Percentiles rank a stretch among this genome's conserved stretches.
phyloP scores from a whole-genome alignment of 1,140 invertebrate genomes.

The Bombus waltoni region DNA sequence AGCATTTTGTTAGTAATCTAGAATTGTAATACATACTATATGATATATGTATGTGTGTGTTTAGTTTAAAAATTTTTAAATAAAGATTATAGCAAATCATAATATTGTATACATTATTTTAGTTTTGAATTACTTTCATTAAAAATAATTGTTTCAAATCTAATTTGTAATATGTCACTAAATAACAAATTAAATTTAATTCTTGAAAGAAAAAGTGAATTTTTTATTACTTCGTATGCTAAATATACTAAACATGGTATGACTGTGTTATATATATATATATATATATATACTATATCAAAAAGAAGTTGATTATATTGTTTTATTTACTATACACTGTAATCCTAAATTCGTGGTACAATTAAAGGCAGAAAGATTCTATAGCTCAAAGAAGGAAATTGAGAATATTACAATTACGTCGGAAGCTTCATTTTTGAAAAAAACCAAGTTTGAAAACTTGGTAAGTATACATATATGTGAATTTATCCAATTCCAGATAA shows the following conservation, averaged over 20 bases:
- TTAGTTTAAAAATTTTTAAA: slow-evolving; percentile 38
- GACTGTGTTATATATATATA: too few species aligned
- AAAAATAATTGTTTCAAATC: neutral
- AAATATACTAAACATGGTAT: too few species aligned
- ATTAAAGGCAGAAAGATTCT: too few species aligned
- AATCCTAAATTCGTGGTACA: too few species aligned
- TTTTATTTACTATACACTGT: neutral
- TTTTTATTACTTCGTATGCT: neutral
- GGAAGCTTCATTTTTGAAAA: neutral
- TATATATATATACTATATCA: too few species aligned
- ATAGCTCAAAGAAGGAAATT: too few species aligned
- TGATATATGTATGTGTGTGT: slow-evolving; percentile 26
- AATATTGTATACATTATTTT: neutral
- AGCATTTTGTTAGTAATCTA: slow-evolving; percentile 24
- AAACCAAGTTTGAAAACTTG: neutral
- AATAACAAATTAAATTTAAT: neutral
- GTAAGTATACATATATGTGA: too few species aligned
- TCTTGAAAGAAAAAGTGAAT: neutral
- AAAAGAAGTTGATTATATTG: neutral
- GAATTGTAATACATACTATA: slow-evolving; percentile 37
- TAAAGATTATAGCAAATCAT: slow-evolving; percentile 33
- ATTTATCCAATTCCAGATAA: too few species aligned
- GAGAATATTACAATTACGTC: neutral
- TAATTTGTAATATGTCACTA: neutral
- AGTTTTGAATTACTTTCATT: neutral